A percentile compares a stretch with the other conserved stretches of the same genome.
phyloP scores from a whole-genome alignment of 2,113 vertebrate species.

The Oryzias javanicus region DNA sequence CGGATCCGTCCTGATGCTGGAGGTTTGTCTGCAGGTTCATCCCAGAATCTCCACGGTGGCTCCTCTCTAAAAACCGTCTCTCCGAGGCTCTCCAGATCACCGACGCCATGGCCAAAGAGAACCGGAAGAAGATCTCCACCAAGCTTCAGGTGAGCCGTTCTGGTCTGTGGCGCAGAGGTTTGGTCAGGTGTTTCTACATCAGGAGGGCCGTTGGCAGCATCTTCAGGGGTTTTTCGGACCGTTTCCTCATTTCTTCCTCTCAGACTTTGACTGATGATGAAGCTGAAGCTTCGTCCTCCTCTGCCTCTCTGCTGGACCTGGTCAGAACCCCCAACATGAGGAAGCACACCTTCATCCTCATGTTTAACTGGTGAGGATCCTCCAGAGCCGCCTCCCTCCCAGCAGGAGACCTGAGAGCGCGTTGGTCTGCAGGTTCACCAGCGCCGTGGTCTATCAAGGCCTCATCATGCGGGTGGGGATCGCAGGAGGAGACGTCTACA shows the following conservation, averaged over 20 bases:
- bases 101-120: conserved; percentile 83
- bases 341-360: conserved; percentile 87
- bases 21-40: conserved; percentile 77
- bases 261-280: conserved; percentile 77
- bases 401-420: too few species aligned
- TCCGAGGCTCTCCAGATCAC: conserved; percentile 82
- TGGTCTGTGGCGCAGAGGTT: too few species aligned
- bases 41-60: conserved; percentile 94
- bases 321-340: conserved; percentile 89
- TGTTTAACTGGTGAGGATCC: conserved; percentile 86
- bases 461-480: conserved; percentile 93
- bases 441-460: conserved; percentile 90
- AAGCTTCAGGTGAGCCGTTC: conserved; percentile 74
- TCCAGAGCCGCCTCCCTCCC: not conserved
- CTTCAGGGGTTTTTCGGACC: not conserved
- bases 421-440: conserved; percentile 82
- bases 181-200: too few species aligned
- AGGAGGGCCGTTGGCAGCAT: too few species aligned
- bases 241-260: not conserved
- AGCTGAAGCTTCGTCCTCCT: conserved; percentile 48
- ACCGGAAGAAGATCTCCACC: conserved; percentile 74
- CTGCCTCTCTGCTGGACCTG: conserved; percentile 84
- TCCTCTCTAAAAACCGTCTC: conserved; percentile 83
- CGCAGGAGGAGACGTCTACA: conserved; percentile 84
- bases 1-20: too few species aligned